These are phyloP conservation scores for Prochilodus magdalenae DNA, from an alignment of 2,113 vertebrate species.

Conservation along the genomic window DNA sequence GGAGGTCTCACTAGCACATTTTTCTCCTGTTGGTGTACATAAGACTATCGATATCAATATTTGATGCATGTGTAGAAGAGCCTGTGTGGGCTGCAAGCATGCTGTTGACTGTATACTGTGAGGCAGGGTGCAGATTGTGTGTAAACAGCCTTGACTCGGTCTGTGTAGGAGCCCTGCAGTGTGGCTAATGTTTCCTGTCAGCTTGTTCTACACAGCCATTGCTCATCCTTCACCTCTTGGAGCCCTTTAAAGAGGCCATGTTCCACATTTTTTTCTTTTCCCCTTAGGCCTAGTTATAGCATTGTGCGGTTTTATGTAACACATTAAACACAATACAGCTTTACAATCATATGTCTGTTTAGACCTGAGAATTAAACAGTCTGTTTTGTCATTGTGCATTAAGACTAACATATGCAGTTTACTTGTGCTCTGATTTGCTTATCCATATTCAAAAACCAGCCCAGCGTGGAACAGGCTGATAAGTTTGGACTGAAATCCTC, in stretches of 20 bases:
- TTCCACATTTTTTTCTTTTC: background rate
- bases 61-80: background rate
- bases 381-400: too few species aligned
- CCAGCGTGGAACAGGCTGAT: too few species aligned
- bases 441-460: too few species aligned
- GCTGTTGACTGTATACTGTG: constrained; percentile 5
- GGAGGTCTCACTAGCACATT: background rate
- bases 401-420: too few species aligned
- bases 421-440: too few species aligned
- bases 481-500: too few species aligned
- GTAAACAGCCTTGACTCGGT: background rate
- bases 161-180: background rate
- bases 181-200: constrained; percentile 5
- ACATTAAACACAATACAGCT: too few species aligned
- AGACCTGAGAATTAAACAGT: too few species aligned
- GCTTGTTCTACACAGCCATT: background rate
- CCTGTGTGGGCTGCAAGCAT: background rate
- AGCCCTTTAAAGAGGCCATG: background rate
- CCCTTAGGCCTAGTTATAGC: too few species aligned
- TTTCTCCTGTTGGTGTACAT: background rate
- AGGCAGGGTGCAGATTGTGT: constrained; percentile 2
- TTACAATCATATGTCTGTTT: too few species aligned
- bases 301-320: too few species aligned
- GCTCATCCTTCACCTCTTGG: background rate
- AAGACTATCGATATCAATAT: background rate